Evolutionary conservation across 2,797 vertebrate species (phyloP).

Genomic region (Pseudopleuronectes americanus): DNA sequence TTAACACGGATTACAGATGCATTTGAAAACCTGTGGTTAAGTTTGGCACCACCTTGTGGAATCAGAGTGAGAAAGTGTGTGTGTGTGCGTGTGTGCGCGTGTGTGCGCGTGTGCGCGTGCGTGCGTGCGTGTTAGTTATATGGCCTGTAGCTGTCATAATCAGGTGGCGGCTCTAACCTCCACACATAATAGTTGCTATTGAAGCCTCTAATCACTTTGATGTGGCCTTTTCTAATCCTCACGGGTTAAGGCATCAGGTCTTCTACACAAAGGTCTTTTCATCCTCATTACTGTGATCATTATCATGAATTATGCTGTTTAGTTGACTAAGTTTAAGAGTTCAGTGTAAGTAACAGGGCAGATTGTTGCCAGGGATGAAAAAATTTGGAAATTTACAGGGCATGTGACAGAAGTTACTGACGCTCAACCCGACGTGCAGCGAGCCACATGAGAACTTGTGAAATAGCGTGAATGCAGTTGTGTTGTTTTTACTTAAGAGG

Average conservation of each 20-base stretch:
- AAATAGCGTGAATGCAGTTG: not conserved
- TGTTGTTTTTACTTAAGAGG: slow-evolving; percentile 1
- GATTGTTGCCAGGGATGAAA: not conserved
- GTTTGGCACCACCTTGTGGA: slow-evolving; percentile 74
- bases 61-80: too few species aligned
- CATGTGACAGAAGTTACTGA: slow-evolving; percentile 10
- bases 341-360: not conserved
- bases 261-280: slow-evolving; percentile 46
- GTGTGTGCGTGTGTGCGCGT: not conserved
- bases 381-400: not conserved
- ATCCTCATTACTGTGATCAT: slow-evolving; percentile 7
- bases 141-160: slow-evolving; percentile 46
- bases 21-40: not conserved
- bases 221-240: slow-evolving; percentile 37
- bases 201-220: slow-evolving; percentile 37
- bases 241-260: slow-evolving; percentile 37
- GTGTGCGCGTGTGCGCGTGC: not conserved
- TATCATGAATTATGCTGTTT: not conserved
- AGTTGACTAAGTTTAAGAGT: slow-evolving; percentile 11
- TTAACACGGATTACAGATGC: not conserved
- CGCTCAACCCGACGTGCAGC: not conserved
- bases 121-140: slow-evolving; percentile 1
- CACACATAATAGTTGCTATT: slow-evolving; percentile 45
- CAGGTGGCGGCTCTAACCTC: slow-evolving; percentile 36
- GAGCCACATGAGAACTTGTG: slow-evolving; percentile 1